Evolutionary conservation across 2,113 vertebrate species (phyloP), one percentile per base, ranked within the genome.

Genomic region (Coryphaenoides rupestris): DNA sequence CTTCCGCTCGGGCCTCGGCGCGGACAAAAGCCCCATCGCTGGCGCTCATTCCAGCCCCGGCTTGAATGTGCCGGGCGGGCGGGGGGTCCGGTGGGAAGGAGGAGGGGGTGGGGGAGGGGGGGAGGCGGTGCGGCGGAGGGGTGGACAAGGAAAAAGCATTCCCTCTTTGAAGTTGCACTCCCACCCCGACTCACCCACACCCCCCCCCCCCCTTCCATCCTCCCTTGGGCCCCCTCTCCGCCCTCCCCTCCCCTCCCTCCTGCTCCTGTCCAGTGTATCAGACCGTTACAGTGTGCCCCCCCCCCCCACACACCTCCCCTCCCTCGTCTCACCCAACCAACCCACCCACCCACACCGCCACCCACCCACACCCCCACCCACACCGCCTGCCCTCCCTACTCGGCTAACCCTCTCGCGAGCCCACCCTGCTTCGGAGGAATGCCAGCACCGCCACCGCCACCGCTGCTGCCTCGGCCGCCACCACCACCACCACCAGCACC

Each of bases 341-440:
- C 47, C 14, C 47, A 49, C 13, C 47, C 14, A 7, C 0, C 47
- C 47, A n/a, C 47, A 2, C 47, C 9, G 47, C 47, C 15, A 1
- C 13, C 47, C 14, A 7, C 0, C 47, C 47, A n/a, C 47, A 1
- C 46, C 46, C 13, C 47, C 14, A 7, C 0, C 47, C 47, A n/a
- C 47, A 2, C 47, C 9, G 47, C 47, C 15, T 6, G 90, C 87
- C 19, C n/a, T 17, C 84, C 19, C 54, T 52, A 68, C 66, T 84
- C 69, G 84, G 58, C 63, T 84, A 82, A 88, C 85, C 82, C 83
- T 80, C 74, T 80, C 74, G 70, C 81, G 80, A 66, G 79, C 72
- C 85, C 92, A 89, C 76, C 92, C 77, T 91, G 88, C 92, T 92
- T 91, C 82, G 88, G 91, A 90, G 92, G 94, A 95, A 96, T 97